A percentile compares a stretch with the other conserved stretches of the same genome.
These are phyloP conservation scores for Catocala nupta DNA, from an alignment of 2,888 invertebrate species.

Conservation along the genomic window DNA sequence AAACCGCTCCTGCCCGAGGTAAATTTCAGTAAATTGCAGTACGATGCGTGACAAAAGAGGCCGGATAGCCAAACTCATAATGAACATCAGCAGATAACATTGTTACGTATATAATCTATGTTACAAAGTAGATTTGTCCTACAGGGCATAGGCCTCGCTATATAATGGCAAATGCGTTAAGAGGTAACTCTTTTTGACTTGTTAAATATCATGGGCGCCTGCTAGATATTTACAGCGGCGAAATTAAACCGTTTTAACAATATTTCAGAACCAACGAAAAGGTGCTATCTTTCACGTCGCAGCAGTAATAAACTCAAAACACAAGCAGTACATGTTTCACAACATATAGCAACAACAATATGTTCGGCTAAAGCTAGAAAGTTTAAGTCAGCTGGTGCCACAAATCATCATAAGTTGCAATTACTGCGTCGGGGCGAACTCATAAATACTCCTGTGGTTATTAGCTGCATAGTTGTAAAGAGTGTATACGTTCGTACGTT, in stretches of 20 bases:
- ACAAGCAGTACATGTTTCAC: conserved; percentile 1
- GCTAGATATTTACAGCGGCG: too few species aligned
- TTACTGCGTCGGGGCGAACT: conserved; percentile 65
- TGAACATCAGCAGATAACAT: too few species aligned
- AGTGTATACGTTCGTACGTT: conserved; percentile 53
- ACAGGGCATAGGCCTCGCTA: too few species aligned
- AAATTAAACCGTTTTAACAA: background rate
- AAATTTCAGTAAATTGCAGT: too few species aligned
- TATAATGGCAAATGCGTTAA: too few species aligned
- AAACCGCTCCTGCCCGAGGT: too few species aligned
- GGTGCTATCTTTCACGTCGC: background rate
- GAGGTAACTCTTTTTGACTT: too few species aligned
- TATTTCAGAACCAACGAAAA: background rate
- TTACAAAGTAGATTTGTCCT: too few species aligned
- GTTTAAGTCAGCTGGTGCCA: conserved; percentile 67
- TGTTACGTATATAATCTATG: too few species aligned
- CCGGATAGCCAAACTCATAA: too few species aligned
- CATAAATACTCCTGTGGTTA: conserved; percentile 75
- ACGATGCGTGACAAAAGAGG: too few species aligned
- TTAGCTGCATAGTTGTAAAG: conserved; percentile 81
- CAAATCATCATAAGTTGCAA: conserved; percentile 84
- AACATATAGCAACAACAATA: conserved; percentile 20
- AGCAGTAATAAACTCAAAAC: conserved; percentile 2
- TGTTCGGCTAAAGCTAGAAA: conserved; percentile 54
- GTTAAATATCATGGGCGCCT: too few species aligned